phyloP scores from a whole-genome alignment of 2,797 vertebrate genomes.

The Cephalopachus bancanus region DNA sequence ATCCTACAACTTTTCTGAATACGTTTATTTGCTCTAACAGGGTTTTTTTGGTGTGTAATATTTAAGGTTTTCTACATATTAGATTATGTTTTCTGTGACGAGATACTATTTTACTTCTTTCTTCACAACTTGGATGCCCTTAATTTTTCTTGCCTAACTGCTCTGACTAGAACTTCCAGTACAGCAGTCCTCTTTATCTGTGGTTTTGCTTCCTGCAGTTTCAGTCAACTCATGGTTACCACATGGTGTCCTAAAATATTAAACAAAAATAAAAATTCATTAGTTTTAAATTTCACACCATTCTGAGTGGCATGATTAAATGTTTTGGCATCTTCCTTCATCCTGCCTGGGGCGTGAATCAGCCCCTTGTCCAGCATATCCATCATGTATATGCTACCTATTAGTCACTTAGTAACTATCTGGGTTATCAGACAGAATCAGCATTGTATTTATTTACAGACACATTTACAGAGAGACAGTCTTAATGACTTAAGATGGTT shows the following conservation, averaged over 20 bases:
- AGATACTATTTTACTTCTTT: neutral
- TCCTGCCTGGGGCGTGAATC: neutral
- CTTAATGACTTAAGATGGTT: too few species aligned
- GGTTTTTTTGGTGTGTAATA: neutral
- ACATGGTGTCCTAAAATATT: neutral
- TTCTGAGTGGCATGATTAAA: neutral
- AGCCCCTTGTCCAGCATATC: neutral
- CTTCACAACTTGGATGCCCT: neutral
- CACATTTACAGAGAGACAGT: too few species aligned
- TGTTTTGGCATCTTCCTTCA: neutral
- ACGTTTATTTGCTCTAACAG: neutral
- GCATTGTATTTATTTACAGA: neutral
- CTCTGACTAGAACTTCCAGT: neutral
- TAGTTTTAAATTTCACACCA: neutral
- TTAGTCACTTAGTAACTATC: neutral
- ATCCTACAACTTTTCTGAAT: neutral
- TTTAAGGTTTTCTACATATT: neutral
- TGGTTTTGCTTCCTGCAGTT: neutral
- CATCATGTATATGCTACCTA: neutral
- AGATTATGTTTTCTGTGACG: neutral
- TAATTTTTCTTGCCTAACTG: neutral
- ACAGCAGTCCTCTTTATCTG: neutral
- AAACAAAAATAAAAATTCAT: neutral
- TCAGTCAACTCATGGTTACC: neutral
- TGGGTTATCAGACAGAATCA: neutral